Evolutionary conservation across 2,797 vertebrate genomes (phyloP).

Genomic region (Oryzias sinensis): DNA sequence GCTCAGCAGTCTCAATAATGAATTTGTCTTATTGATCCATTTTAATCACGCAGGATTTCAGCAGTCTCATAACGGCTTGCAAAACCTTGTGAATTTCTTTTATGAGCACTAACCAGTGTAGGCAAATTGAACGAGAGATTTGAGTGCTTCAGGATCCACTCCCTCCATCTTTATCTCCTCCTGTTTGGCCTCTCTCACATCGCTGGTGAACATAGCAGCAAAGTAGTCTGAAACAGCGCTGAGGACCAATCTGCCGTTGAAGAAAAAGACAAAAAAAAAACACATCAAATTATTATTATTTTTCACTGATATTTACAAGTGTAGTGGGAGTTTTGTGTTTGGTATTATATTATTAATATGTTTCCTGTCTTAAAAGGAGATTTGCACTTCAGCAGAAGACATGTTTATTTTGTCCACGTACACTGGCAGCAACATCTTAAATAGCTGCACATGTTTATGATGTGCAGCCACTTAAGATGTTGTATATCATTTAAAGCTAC

Average conservation of each 20-base stretch:
- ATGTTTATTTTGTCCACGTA: conserved; percentile 2
- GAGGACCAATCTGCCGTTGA: conserved; percentile 85
- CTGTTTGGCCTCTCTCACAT: conserved; percentile 93
- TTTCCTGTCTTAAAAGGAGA: conserved; percentile 5
- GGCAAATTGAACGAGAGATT: conserved; percentile 92
- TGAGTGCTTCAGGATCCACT: conserved; percentile 90
- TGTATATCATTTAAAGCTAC: conserved; percentile 9
- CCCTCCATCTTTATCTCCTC: conserved; percentile 99
- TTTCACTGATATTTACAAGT: conserved; percentile 14
- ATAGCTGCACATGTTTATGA: conserved; percentile 8
- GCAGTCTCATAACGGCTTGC: conserved; percentile 49
- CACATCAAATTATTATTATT: conserved; percentile 19
- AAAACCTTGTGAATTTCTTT: conserved; percentile 53
- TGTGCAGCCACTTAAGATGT: conserved; percentile 1
- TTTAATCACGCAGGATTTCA: conserved; percentile 55
- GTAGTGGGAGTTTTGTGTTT: not conserved
- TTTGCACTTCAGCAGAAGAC: not conserved
- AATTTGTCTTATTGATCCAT: conserved; percentile 47
- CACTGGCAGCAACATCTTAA: conserved; percentile 9
- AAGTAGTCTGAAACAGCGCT: conserved; percentile 97
- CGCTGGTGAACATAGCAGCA: conserved; percentile 97
- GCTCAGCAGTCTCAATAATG: conserved; percentile 14
- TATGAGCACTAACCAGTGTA: conserved; percentile 89
- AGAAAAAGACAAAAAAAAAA: conserved; percentile 28
- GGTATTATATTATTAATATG: conserved; percentile 24